A percentile compares a stretch with the other conserved stretches of the same genome.
These are phyloP conservation scores for Cheumatopsyche charites DNA, from an alignment of 1,140 invertebrate genomes.

Conservation along the genomic window DNA sequence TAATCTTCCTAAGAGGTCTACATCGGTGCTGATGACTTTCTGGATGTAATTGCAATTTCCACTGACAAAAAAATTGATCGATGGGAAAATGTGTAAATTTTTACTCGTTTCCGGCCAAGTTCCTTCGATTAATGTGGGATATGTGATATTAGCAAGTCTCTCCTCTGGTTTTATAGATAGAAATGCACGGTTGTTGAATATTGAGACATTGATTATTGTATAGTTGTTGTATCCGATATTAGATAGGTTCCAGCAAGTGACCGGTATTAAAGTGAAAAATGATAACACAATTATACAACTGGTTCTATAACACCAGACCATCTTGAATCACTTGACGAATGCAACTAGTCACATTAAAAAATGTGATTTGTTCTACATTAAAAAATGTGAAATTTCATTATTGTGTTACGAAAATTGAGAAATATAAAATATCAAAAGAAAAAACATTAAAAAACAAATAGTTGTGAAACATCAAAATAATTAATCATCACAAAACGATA, in stretches of 20 bases:
- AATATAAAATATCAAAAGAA: no score
- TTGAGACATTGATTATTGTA: conserved; percentile 32
- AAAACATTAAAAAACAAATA: no score
- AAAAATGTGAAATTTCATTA: no score
- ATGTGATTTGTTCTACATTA: no score
- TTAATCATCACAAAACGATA: no score
- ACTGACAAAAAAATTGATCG: conserved; percentile 2
- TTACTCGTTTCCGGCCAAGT: conserved; percentile 34
- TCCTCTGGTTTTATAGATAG: conserved; percentile 34
- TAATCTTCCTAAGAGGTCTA: conserved; percentile 40
- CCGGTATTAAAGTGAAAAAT: neutral
- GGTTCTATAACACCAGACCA: no score
- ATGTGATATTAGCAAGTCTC: conserved; percentile 2
- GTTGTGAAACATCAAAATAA: no score
- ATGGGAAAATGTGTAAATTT: conserved; percentile 35
- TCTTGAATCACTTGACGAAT: no score
- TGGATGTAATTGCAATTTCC: conserved; percentile 37
- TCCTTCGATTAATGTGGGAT: conserved; percentile 36
- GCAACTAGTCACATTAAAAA: no score
- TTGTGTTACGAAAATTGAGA: no score
- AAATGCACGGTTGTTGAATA: conserved; percentile 41
- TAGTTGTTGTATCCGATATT: conserved; percentile 38
- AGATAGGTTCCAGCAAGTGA: conserved; percentile 36
- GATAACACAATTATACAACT: neutral
- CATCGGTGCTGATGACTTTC: conserved; percentile 38